Evolutionary conservation across 2,797 vertebrate genomes (phyloP).

Genomic region (Steatocranus sp.): DNA sequence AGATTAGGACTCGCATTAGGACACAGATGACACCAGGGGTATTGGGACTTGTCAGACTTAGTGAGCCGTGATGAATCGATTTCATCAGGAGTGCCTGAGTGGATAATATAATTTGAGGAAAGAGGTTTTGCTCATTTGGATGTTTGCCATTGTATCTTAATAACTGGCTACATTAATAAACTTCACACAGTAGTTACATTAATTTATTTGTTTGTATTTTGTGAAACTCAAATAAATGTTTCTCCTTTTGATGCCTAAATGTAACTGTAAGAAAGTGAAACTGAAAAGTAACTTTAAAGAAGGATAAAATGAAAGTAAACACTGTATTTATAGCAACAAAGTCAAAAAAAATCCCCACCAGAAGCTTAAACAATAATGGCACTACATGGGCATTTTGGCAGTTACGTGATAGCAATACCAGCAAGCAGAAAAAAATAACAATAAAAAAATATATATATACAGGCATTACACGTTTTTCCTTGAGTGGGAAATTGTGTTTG

Average conservation of each 20-base stretch:
- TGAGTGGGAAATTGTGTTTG: neutral
- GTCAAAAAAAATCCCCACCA: neutral
- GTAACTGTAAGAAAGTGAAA: neutral
- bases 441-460: neutral
- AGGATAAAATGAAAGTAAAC: neutral
- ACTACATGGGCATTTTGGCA: neutral
- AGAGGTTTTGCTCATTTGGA: rapidly evolving
- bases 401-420: neutral
- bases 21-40: neutral
- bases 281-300: neutral
- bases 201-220: neutral
- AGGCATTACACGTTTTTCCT: neutral
- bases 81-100: neutral
- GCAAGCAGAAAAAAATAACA: neutral
- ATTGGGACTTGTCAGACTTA: neutral
- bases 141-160: neutral
- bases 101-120: neutral
- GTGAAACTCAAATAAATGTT: neutral
- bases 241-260: neutral
- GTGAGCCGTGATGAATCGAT: neutral
- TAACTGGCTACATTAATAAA: neutral
- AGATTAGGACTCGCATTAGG: neutral
- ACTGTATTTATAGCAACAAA: neutral
- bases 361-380: neutral
- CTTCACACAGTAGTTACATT: neutral